A percentile compares a stretch with the other conserved stretches of the same genome.
phyloP scores from a whole-genome alignment of 2,797 vertebrate genomes.

The Sarcophilus harrisii region DNA sequence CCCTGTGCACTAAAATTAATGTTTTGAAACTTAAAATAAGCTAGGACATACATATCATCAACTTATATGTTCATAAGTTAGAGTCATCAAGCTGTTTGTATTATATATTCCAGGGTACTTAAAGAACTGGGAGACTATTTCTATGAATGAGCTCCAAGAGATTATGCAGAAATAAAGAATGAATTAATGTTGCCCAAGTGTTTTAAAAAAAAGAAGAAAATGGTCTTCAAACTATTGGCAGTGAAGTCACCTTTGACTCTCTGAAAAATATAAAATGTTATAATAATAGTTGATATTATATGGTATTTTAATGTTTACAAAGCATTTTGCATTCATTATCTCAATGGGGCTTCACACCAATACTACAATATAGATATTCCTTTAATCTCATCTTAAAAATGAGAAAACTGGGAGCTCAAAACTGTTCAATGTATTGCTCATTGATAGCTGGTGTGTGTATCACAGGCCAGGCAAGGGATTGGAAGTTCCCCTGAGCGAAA shows the following conservation, averaged over 20 bases:
- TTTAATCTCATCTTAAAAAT: not conserved
- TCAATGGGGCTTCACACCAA: not conserved
- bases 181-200: not conserved
- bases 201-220: not conserved
- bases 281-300: not conserved
- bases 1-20: not conserved
- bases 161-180: not conserved
- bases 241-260: not conserved
- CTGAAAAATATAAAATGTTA: not conserved
- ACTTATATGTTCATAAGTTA: not conserved
- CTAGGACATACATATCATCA: not conserved
- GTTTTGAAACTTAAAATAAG: not conserved
- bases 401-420: not conserved
- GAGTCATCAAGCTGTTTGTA: not conserved
- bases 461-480: not conserved
- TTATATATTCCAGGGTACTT: not conserved
- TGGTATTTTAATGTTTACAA: not conserved
- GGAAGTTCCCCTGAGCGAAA: not conserved
- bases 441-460: no score
- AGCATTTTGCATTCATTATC: not conserved
- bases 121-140: not conserved
- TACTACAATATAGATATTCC: not conserved
- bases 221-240: not conserved
- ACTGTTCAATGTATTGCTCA: not conserved
- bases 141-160: not conserved